A percentile compares a stretch with the other conserved stretches of the same genome.
Evolutionary conservation across 2,113 vertebrate genomes (phyloP).

Genomic region (Cettia cetti): DNA sequence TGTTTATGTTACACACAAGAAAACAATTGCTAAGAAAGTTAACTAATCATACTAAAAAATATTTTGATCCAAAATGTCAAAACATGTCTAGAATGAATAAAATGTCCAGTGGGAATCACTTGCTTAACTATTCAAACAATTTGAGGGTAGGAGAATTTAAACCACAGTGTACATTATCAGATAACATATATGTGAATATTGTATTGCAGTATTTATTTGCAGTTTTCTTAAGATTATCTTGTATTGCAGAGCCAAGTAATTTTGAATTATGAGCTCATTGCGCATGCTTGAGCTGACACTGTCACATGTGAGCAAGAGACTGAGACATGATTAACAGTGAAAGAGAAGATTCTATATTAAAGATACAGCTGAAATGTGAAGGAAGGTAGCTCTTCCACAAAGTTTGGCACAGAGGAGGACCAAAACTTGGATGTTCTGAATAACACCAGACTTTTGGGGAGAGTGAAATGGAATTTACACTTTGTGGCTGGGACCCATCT

Average conservation of each 20-base stretch:
- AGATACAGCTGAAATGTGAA: neutral
- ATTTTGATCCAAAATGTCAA: conserved; percentile 15
- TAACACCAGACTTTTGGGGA: neutral
- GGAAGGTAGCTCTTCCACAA: neutral
- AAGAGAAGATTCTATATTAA: neutral
- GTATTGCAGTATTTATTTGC: neutral
- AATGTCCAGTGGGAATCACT: neutral
- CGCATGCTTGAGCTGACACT: neutral
- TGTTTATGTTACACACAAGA: neutral
- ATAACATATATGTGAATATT: neutral
- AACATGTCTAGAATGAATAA: neutral
- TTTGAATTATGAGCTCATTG: neutral
- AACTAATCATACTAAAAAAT: neutral
- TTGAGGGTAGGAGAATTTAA: conserved; percentile 17
- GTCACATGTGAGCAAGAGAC: neutral
- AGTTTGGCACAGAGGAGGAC: neutral
- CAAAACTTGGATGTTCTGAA: neutral
- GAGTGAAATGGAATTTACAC: conserved; percentile 5
- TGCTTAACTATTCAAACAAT: neutral
- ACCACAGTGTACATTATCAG: neutral
- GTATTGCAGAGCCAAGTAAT: neutral
- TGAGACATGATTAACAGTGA: neutral
- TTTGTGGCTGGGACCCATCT: conserved; percentile 1
- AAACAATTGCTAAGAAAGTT: neutral
- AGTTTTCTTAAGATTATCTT: conserved; percentile 16